Evolutionary conservation across 2,797 vertebrate genomes (phyloP).

Genomic region (Sebastes elongatus): DNA sequence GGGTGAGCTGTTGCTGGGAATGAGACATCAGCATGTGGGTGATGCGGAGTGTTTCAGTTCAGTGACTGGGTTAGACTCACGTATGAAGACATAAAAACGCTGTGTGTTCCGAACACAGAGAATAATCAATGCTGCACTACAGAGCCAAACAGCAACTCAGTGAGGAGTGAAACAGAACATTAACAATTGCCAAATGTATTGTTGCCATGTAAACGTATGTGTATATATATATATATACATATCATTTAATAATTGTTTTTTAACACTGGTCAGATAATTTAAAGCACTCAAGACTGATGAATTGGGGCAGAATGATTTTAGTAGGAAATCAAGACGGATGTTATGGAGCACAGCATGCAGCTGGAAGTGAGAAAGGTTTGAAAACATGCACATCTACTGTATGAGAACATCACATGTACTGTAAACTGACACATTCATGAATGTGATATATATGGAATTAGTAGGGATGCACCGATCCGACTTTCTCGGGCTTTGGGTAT

Average conservation of each 20-base stretch:
- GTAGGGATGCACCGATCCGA: no score
- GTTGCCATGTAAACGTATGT: not conserved
- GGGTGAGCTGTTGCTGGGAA: constrained; percentile 19
- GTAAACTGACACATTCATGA: not conserved
- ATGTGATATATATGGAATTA: not conserved
- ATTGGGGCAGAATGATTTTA: not conserved
- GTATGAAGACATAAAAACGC: constrained; percentile 38
- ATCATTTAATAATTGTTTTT: not conserved
- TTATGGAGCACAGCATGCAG: constrained; percentile 6
- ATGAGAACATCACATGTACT: not conserved
- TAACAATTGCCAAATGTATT: not conserved
- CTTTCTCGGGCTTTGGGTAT: no score
- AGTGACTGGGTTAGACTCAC: constrained; percentile 30
- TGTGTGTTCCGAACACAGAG: constrained; percentile 20
- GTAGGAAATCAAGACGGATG: not conserved
- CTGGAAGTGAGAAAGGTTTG: not conserved
- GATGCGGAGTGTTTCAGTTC: constrained; percentile 39
- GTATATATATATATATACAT: not conserved
- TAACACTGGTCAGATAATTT: not conserved
- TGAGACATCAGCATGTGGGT: constrained; percentile 40
- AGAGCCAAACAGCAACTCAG: constrained; percentile 15
- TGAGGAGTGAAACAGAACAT: constrained; percentile 14
- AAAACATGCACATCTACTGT: not conserved
- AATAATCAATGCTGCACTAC: constrained; percentile 19
- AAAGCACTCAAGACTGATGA: not conserved